phyloP scores from a whole-genome alignment of 2,113 vertebrate species.

The Apodemus sylvaticus region DNA sequence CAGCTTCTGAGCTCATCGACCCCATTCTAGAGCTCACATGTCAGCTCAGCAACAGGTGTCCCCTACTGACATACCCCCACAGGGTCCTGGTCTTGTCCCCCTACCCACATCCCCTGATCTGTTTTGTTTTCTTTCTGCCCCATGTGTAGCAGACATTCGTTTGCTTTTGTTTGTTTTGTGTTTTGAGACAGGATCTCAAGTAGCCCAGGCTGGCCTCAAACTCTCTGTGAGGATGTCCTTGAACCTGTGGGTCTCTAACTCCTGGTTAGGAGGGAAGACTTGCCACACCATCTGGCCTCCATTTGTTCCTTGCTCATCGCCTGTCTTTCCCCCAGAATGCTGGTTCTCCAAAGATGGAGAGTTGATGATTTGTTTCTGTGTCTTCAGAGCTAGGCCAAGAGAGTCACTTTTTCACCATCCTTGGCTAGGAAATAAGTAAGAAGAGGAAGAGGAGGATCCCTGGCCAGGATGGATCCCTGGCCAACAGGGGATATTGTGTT shows the following conservation, averaged over 20 bases:
- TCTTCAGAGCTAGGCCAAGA: background rate
- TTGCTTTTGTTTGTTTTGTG: background rate
- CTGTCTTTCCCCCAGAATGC: background rate
- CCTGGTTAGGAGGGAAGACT: too few relatives aligned
- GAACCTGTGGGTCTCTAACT: too few relatives aligned
- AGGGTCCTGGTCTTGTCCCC: background rate
- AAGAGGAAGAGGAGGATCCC: background rate
- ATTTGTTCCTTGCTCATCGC: background rate
- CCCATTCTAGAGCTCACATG: background rate
- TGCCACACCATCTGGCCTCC: background rate
- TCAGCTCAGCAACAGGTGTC: background rate
- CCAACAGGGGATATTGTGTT: background rate
- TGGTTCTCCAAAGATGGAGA: background rate
- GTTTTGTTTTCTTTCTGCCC: background rate
- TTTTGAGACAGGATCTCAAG: background rate
- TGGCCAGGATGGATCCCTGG: background rate
- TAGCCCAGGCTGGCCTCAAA: background rate
- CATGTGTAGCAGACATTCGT: background rate
- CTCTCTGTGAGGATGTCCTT: background rate
- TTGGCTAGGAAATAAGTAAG: background rate
- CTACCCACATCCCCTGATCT: background rate
- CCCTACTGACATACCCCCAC: accelerated
- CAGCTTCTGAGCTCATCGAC: background rate
- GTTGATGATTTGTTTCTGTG: too few relatives aligned
- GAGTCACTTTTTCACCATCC: background rate